Evolutionary conservation across 1,140 invertebrate species (phyloP).

Genomic region (Drosophila kepulauana): DNA sequence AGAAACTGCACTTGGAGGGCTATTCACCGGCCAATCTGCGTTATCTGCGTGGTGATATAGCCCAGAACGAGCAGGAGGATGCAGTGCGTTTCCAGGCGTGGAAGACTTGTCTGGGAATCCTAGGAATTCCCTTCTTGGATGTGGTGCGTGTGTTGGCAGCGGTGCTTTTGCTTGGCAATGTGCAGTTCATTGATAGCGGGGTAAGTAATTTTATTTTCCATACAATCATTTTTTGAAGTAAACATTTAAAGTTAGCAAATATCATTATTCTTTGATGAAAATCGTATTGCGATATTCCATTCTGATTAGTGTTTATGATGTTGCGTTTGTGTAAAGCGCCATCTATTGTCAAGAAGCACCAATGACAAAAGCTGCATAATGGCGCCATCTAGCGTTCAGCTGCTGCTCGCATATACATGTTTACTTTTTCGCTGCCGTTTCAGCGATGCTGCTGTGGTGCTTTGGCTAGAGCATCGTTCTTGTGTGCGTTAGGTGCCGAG

Average conservation of each 20-base stretch:
- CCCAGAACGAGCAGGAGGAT: conserved; percentile 92
- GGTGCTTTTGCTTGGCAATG: conserved; percentile 95
- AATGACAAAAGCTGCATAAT: background rate
- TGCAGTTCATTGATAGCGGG: conserved; percentile 93
- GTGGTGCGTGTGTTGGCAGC: conserved; percentile 96
- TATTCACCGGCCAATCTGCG: conserved; percentile 92
- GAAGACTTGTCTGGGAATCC: conserved; percentile 94
- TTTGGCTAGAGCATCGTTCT: conserved; percentile 13
- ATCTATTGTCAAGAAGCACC: background rate
- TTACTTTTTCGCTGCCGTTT: accelerated
- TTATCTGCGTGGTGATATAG: conserved; percentile 91
- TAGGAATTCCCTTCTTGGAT: conserved; percentile 97
- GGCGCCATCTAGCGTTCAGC: background rate
- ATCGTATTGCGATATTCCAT: background rate
- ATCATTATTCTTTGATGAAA: background rate
- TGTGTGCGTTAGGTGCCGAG: background rate
- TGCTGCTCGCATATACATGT: background rate
- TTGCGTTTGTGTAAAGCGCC: background rate
- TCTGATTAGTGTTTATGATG: background rate
- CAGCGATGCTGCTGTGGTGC: conserved; percentile 37
- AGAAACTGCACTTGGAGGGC: conserved; percentile 93
- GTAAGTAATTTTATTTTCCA: conserved; percentile 56
- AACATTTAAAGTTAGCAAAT: background rate
- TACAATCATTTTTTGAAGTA: background rate
- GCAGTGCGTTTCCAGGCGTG: conserved; percentile 92